Evolutionary conservation across 2,113 vertebrate genomes (phyloP).

Genomic region (Corythornis cristatus): DNA sequence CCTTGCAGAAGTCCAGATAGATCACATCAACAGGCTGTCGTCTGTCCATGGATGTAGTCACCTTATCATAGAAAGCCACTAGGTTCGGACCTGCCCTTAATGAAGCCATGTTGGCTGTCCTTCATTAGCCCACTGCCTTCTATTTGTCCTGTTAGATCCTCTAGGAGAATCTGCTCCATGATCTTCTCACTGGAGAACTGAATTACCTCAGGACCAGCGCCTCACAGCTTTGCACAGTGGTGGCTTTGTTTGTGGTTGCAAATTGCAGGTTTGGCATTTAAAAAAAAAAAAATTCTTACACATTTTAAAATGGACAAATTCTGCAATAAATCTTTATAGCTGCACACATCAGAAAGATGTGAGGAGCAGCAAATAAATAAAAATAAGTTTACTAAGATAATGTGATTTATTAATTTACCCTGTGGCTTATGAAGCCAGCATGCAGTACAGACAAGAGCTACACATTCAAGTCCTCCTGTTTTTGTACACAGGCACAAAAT

Average conservation of each 20-base stretch:
- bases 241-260: background rate
- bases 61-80: too few species aligned
- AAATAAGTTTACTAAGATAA: background rate
- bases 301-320: background rate
- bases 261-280: background rate
- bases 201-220: background rate
- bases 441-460: background rate
- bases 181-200: background rate
- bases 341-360: background rate
- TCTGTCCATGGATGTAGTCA: too few species aligned
- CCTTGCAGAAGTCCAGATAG: too few species aligned
- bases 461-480: background rate
- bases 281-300: background rate
- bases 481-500: conserved; percentile 51
- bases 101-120: too few species aligned
- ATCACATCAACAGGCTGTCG: too few species aligned
- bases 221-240: rapidly evolving
- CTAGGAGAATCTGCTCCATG: too few species aligned
- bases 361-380: background rate
- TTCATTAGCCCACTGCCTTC: too few species aligned
- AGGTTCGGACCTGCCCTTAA: too few species aligned
- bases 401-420: background rate
- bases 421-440: background rate
- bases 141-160: too few species aligned
- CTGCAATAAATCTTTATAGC: background rate